These are phyloP conservation scores for Anorthoa munda DNA, from an alignment of 2,888 invertebrate genomes.

Conservation along the genomic window DNA sequence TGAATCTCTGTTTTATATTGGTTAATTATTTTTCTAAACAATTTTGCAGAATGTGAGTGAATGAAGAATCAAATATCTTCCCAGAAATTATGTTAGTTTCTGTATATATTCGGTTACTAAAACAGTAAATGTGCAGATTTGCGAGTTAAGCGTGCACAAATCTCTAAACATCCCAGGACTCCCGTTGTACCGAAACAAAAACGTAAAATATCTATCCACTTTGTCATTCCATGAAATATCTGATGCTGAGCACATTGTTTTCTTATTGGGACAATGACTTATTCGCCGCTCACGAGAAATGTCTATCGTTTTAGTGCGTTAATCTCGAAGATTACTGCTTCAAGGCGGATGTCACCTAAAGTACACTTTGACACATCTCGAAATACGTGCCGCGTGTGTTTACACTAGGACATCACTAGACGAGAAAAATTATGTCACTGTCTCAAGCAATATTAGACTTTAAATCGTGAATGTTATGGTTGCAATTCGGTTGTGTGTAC, in stretches of 20 bases:
- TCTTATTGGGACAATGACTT: constrained; percentile 78
- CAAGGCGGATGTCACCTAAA: constrained; percentile 80
- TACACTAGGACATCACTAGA: constrained; percentile 79
- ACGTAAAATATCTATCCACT: constrained; percentile 39
- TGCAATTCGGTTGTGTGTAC: constrained; percentile 12
- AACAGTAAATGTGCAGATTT: neutral
- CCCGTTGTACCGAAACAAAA: constrained; percentile 18
- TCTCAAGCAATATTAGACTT: constrained; percentile 42
- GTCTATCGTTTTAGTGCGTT: constrained; percentile 77
- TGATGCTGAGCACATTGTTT: constrained; percentile 69
- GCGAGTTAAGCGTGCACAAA: neutral
- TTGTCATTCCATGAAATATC: constrained; percentile 65
- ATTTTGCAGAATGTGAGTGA: neutral
- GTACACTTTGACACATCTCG: constrained; percentile 83
- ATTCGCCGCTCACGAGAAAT: constrained; percentile 76
- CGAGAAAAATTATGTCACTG: constrained; percentile 59
- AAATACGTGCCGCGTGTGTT: constrained; percentile 82
- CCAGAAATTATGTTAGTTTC: neutral
- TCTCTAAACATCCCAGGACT: neutral
- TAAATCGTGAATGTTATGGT: neutral
- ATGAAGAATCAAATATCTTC: neutral
- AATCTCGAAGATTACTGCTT: constrained; percentile 85
- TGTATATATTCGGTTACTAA: neutral
- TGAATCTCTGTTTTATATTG: neutral
- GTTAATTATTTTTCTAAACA: neutral